These are phyloP conservation scores for Halcyon senegalensis DNA, from an alignment of 2,113 vertebrate genomes.

Conservation along the genomic window DNA sequence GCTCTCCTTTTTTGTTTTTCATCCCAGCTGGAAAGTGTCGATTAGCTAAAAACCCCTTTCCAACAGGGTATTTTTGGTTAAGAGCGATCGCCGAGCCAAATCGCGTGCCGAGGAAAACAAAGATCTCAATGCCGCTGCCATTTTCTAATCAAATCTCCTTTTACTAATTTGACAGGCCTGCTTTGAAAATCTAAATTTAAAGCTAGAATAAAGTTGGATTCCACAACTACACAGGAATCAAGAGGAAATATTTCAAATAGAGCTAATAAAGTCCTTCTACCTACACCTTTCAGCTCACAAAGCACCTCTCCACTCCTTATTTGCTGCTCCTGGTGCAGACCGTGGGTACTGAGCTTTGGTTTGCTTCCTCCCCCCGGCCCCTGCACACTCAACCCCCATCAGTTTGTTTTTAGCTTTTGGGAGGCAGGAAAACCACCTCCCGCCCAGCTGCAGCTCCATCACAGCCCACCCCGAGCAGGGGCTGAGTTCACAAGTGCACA, in stretches of 20 bases:
- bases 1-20: neutral
- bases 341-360: neutral
- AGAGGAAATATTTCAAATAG: neutral
- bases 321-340: neutral
- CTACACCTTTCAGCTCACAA: neutral
- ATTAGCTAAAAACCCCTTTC: neutral
- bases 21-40: neutral
- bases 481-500: neutral
- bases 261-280: slow-evolving; percentile 12
- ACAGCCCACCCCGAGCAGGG: accelerated
- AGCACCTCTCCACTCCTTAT: neutral
- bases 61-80: slow-evolving; percentile 3
- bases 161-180: slow-evolving; percentile 52
- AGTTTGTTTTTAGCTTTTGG: neutral
- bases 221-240: neutral
- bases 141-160: slow-evolving; percentile 58
- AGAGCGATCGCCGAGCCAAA: neutral
- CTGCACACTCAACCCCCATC: accelerated
- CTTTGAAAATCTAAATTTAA: slow-evolving; percentile 43
- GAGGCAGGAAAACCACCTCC: neutral
- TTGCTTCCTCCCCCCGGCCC: neutral
- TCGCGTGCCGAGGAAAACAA: neutral
- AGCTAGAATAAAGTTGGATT: slow-evolving; percentile 20
- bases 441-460: neutral
- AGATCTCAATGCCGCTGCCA: slow-evolving; percentile 41